These are phyloP conservation scores for Pangasianodon gigas DNA, from an alignment of 2,113 vertebrate genomes.

Conservation along the genomic window DNA sequence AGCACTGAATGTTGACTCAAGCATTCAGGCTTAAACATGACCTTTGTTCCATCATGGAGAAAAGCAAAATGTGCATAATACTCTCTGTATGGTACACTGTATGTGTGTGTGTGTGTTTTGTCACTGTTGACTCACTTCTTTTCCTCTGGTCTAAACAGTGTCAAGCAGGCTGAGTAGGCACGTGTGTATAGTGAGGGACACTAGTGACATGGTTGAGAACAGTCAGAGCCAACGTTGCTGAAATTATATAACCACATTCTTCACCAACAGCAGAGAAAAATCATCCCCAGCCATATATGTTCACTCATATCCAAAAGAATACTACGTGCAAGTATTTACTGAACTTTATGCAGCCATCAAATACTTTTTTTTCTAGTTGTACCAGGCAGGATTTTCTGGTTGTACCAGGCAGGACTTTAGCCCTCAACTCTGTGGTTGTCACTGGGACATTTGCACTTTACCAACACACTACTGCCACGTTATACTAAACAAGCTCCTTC, in stretches of 20 bases:
- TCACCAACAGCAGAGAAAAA: constrained; percentile 27
- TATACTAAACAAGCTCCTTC: background rate
- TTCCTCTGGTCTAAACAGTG: constrained; percentile 32
- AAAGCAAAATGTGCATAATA: constrained; percentile 22
- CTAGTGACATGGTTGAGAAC: constrained; percentile 59
- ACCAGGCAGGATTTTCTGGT: background rate
- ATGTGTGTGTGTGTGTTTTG: constrained; percentile 27
- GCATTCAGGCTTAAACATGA: constrained; percentile 36
- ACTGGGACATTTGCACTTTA: background rate
- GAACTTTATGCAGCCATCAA: background rate
- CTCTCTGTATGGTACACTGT: background rate
- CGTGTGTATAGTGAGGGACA: constrained; percentile 46
- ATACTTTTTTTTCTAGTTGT: background rate
- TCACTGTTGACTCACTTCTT: constrained; percentile 46
- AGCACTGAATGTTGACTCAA: constrained; percentile 38
- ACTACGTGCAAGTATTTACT: background rate
- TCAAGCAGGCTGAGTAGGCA: constrained; percentile 10
- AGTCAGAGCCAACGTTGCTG: constrained; percentile 57
- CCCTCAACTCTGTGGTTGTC: background rate
- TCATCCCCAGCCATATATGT: background rate
- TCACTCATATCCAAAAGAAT: background rate
- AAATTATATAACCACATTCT: constrained; percentile 59
- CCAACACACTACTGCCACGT: background rate
- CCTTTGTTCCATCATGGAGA: constrained; percentile 11
- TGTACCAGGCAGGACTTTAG: background rate